Conservation (phyloP, 2,888 invertebrate species). For the Meghimatium bilineatum region DNA sequence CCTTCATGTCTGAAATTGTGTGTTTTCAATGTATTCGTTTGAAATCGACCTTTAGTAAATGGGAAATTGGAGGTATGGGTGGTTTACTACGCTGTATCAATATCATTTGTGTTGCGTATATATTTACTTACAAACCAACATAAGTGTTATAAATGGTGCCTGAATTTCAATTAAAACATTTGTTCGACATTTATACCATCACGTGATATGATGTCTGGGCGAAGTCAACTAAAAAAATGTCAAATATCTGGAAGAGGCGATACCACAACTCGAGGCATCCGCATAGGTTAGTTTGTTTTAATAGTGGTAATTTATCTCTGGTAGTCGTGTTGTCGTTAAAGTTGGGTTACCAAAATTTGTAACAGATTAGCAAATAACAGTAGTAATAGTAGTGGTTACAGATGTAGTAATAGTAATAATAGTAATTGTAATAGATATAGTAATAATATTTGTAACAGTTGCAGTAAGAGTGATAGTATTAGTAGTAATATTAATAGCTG, state of each 20-base stretch:
- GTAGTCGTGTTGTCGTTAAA: neutral
- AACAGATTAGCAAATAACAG: constrained; percentile 20
- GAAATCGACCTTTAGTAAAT: neutral
- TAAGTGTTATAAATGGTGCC: too few species aligned
- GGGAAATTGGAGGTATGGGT: neutral
- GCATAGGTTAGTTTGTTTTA: neutral
- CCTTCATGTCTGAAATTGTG: neutral
- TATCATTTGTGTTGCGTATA: neutral
- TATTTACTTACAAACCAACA: neutral
- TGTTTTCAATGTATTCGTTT: neutral
- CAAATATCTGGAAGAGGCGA: too few species aligned
- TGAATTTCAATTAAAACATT: neutral
- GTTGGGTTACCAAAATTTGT: neutral
- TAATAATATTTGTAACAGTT: constrained; percentile 36
- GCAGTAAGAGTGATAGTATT: constrained; percentile 41
- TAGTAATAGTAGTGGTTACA: constrained; percentile 33
- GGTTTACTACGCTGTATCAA: neutral
- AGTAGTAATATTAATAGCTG: constrained; percentile 40
- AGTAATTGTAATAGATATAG: constrained; percentile 15
- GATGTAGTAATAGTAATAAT: constrained; percentile 35
- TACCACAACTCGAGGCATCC: too few species aligned
- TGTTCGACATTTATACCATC: neutral
- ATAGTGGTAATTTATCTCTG: neutral
- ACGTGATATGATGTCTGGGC: neutral
- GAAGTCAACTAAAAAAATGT: too few species aligned